Conservation (phyloP, 2,797 vertebrate species). For the Sebastiscus albofasciatus region DNA sequence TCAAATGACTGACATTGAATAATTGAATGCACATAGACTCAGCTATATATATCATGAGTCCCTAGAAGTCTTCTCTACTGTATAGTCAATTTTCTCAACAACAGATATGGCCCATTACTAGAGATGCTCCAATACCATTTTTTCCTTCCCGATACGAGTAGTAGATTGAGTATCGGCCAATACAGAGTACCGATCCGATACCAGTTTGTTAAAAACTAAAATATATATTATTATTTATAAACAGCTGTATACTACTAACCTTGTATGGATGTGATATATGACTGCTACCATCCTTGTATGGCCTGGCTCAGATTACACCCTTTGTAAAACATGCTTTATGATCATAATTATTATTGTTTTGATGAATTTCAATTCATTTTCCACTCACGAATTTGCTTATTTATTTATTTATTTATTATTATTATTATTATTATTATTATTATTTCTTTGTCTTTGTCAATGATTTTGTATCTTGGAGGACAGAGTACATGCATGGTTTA, state of each 20-base stretch:
- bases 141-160: not conserved
- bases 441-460: too few relatives aligned
- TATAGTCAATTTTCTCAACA: not conserved
- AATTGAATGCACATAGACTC: conserved; percentile 22
- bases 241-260: not conserved
- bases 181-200: not conserved
- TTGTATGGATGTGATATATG: not conserved
- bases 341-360: not conserved
- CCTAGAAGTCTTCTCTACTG: not conserved
- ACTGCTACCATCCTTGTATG: not conserved
- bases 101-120: not conserved
- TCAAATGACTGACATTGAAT: conserved; percentile 19
- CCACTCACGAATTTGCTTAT: too few relatives aligned
- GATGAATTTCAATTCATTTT: not conserved
- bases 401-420: too few relatives aligned
- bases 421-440: too few relatives aligned
- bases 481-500: too few relatives aligned
- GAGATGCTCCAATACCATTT: not conserved
- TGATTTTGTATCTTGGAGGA: too few relatives aligned
- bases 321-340: not conserved
- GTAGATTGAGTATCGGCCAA: not conserved
- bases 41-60: not conserved
- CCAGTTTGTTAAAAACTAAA: not conserved
- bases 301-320: not conserved
- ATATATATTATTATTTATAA: not conserved